Conservation (phyloP, 2,797 vertebrate genomes). For the Rhabdomys pumilio region DNA sequence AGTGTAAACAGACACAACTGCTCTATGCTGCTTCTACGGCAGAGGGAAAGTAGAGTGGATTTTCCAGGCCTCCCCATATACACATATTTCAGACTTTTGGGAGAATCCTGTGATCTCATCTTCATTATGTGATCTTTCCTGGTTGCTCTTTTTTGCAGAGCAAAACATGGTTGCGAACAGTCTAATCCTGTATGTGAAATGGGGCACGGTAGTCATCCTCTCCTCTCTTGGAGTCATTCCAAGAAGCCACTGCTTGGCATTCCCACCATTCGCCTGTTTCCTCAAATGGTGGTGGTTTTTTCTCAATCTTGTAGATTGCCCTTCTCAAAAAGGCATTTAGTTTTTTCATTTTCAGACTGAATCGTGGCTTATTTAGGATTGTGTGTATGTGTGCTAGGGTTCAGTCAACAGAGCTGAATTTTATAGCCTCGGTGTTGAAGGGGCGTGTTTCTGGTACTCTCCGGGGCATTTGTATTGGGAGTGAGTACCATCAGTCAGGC, state of each 20-base stretch:
- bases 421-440: neutral
- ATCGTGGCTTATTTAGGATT: neutral
- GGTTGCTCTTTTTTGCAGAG: neutral
- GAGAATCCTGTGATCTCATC: neutral
- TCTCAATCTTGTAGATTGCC: neutral
- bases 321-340: neutral
- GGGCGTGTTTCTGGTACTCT: accelerated
- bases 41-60: neutral
- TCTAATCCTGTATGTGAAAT: neutral
- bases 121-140: neutral
- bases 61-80: neutral
- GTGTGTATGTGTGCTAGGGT: neutral
- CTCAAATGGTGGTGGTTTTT: neutral
- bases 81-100: neutral
- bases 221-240: neutral
- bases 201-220: neutral
- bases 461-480: accelerated
- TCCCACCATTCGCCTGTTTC: neutral
- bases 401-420: neutral
- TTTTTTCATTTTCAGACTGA: neutral
- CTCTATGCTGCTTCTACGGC: too few species aligned
- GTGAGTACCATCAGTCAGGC: accelerated
- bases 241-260: neutral
- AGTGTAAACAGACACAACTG: accelerated
- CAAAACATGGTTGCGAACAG: neutral